Evolutionary conservation across 2,113 vertebrate genomes (phyloP), one percentile per base, ranked within the genome.

Genomic region (Ceyx cyanopectus): DNA sequence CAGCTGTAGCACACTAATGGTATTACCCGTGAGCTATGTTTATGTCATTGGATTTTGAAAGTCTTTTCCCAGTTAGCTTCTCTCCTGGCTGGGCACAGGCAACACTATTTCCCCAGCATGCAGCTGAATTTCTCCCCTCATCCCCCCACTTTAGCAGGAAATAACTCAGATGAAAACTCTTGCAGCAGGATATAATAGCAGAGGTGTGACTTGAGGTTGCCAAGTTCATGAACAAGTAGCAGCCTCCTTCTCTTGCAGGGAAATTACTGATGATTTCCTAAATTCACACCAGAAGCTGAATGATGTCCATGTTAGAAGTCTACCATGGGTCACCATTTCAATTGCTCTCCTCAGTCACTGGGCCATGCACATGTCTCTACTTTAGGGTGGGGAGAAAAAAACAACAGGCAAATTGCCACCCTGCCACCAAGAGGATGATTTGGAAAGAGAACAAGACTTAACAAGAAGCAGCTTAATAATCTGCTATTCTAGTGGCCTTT

Each of bases 171-270:
- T 63, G 63, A 57, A 66, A 89, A 58, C 78, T 70, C 57, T 62
- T 69, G 57, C 5, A 43, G 70, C 63, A 54, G 75, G 68, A 21
- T 22, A 24, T 10, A 43, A 19, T 13, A 57, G 21, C 69, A 87
- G 61, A 87, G 50, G 54, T 34, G 32, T 2, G 18, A 85, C 61
- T 62, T 19, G 15, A 74, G 56, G 90, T 50, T 74, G 60, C 67
- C 72, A 63, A 69, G 41, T 8, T 74, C 81, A 60, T 1, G 17
- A 63, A 21, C 63, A 82, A 72, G 81, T 37, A n/a, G 54, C 81
- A 92, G 75, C 43, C 74, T 54, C 3, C 81, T 77, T 48, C 78
- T 60, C 85, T 90, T 29, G 37, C 65, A 90, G 65, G 50, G 61
- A 93, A 72, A 68, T 72, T 32, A 84, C 65, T 81, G 57, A 72